Evolutionary conservation across 2,888 invertebrate species (phyloP), one percentile per base, ranked within the genome.

Genomic region (Dichetophora obliterata): DNA sequence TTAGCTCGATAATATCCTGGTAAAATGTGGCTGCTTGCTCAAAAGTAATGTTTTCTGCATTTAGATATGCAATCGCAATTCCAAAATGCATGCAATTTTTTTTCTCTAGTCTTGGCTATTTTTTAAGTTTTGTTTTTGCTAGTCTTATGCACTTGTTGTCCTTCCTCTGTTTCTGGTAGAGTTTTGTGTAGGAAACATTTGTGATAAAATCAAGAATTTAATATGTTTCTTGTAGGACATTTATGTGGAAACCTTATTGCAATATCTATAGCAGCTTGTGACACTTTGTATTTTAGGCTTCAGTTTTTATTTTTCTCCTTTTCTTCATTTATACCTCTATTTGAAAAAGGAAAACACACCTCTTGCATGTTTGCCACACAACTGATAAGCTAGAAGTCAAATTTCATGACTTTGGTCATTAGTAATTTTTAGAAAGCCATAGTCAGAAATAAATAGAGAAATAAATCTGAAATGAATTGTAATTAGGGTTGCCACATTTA

Each of bases 41-140:
- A 19, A 27, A 16, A 72, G 48, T 72, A 59, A 59, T 72, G 72
- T 72, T 72, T 70, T 70, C 48, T 72, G 27, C 72, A 72, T 72
- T 72, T 72, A 72, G 72, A 72, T 72, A 72, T 61, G 61, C 72
- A 72, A 72, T 72, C 72, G 72, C 72, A 72, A 71, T 71, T 71
- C 16, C 37, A 48, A 31, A 72, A 59, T 59, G 59, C 66, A 66
- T 65, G 43, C 14, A 11, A 8, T 43, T 43, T 43, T 19, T 37
- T 34, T 37, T 37, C n/a, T 43, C 6, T n/a, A n/a, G 3, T 34
- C 14, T n/a, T 66, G n/a, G n/a, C n/a, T n/a, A n/a, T 43, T 31
- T 65, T 27, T 3, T 22, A 6, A 5, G n/a, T 3, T 59, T 22
- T 9, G 8, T 4, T 24, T 59, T 24, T n/a, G n/a, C n/a, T n/a